phyloP scores from a whole-genome alignment of 2,888 invertebrate species.

The Parnassius glacialis region DNA sequence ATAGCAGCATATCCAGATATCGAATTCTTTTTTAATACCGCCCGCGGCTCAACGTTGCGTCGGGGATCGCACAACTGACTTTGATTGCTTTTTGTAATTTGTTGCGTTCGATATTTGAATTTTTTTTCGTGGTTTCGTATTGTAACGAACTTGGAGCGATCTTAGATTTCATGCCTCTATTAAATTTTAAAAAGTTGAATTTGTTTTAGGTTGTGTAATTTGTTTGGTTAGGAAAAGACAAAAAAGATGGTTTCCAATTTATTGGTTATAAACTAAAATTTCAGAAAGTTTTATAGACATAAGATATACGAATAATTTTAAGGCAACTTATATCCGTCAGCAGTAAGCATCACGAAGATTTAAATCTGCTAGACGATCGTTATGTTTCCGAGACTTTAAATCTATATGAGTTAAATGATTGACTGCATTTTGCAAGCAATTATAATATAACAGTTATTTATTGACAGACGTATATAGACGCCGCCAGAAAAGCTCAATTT shows the following conservation, averaged over 20 bases:
- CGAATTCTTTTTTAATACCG: slow-evolving; percentile 57
- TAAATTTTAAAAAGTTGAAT: slow-evolving; percentile 16
- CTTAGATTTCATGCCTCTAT: slow-evolving; percentile 35
- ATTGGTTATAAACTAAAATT: too few relatives aligned
- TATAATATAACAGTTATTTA: background rate
- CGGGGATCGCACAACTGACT: slow-evolving; percentile 56
- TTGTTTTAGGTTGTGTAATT: too few relatives aligned
- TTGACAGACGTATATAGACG: background rate
- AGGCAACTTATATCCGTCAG: too few relatives aligned
- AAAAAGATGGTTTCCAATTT: too few relatives aligned
- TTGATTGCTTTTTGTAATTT: slow-evolving; percentile 65
- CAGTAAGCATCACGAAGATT: too few relatives aligned
- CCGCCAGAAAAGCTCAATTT: slow-evolving; percentile 21
- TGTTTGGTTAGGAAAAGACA: too few relatives aligned
- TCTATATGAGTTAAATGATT: too few relatives aligned
- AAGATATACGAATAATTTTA: too few relatives aligned
- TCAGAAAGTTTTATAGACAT: too few relatives aligned
- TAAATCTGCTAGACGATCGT: too few relatives aligned
- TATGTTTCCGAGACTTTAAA: too few relatives aligned
- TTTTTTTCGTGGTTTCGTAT: slow-evolving; percentile 52
- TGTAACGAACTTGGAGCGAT: slow-evolving; percentile 47
- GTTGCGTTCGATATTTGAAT: slow-evolving; percentile 64
- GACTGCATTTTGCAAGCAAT: too few relatives aligned
- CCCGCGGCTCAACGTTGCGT: slow-evolving; percentile 37
- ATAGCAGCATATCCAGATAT: slow-evolving; percentile 37